Evolutionary conservation across 2,113 vertebrate genomes (phyloP).

Genomic region (Corynorhinus townsendii): DNA sequence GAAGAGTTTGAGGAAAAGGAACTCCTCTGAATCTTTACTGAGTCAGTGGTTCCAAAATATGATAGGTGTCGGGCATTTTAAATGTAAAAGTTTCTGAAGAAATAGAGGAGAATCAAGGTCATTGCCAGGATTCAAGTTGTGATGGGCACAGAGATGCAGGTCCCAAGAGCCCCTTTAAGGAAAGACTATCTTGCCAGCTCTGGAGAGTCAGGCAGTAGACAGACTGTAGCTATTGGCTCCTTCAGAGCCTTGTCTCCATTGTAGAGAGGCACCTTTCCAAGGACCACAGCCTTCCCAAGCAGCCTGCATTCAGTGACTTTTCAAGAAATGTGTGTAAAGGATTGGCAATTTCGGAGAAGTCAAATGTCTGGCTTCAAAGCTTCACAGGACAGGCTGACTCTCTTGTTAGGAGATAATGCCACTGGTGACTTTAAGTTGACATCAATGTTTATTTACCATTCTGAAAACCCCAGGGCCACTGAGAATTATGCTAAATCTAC

Average conservation of each 20-base stretch:
- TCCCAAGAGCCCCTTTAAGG: background rate
- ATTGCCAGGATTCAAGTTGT: background rate
- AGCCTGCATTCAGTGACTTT: background rate
- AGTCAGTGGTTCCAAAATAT: background rate
- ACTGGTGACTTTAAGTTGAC: background rate
- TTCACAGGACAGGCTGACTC: background rate
- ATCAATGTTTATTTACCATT: background rate
- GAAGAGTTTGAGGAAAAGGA: background rate
- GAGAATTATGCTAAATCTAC: background rate
- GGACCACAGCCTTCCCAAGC: background rate
- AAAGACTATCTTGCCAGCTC: background rate
- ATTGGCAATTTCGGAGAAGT: background rate
- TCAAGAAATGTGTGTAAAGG: background rate
- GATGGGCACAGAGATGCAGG: background rate
- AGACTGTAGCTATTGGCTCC: background rate
- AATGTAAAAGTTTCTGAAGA: background rate
- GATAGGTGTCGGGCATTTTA: background rate
- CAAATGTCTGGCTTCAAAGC: background rate
- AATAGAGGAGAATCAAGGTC: background rate
- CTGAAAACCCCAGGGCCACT: background rate
- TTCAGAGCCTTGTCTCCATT: background rate
- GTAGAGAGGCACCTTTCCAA: background rate
- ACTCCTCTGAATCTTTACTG: background rate
- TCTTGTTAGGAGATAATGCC: background rate
- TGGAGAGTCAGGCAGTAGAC: background rate